Conservation (phyloP, 1,140 invertebrate species). For the Battus philenor region DNA sequence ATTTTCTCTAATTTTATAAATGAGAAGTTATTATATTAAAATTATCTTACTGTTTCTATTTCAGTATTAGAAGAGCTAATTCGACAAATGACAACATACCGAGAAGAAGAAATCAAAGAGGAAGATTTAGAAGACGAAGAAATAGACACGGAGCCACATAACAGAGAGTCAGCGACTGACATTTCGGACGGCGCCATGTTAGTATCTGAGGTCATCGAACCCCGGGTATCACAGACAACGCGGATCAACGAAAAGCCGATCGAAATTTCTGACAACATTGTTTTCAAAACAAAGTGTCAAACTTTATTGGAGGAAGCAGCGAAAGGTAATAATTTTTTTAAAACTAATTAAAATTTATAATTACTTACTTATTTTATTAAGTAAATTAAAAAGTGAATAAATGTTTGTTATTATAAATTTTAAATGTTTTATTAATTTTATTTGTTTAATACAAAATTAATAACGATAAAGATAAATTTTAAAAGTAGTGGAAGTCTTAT, state of each 20-base stretch:
- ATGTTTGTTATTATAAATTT: no score
- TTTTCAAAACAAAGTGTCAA: conserved; percentile 64
- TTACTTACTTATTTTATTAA: no score
- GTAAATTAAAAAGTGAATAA: no score
- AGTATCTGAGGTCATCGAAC: conserved; percentile 41
- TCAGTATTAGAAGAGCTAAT: conserved; percentile 81
- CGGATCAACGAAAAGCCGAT: conserved; percentile 53
- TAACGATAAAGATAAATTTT: no score
- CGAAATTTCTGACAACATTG: conserved; percentile 43
- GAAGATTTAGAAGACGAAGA: conserved; percentile 49
- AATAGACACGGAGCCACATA: conserved; percentile 31
- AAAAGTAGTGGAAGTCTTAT: no score
- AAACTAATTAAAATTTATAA: no score
- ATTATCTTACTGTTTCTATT: no score
- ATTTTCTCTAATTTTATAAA: no score
- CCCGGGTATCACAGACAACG: conserved; percentile 31
- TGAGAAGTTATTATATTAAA: no score
- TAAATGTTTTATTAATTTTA: no score
- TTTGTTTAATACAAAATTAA: no score
- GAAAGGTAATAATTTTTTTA: conserved; percentile 36
- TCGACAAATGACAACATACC: conserved; percentile 77
- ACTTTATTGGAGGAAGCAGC: conserved; percentile 58
- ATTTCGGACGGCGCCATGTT: conserved; percentile 29
- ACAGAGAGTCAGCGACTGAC: conserved; percentile 29
- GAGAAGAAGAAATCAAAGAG: conserved; percentile 74